Conservation (phyloP, 2,113 vertebrate species). For the Peromyscus polionotus region DNA sequence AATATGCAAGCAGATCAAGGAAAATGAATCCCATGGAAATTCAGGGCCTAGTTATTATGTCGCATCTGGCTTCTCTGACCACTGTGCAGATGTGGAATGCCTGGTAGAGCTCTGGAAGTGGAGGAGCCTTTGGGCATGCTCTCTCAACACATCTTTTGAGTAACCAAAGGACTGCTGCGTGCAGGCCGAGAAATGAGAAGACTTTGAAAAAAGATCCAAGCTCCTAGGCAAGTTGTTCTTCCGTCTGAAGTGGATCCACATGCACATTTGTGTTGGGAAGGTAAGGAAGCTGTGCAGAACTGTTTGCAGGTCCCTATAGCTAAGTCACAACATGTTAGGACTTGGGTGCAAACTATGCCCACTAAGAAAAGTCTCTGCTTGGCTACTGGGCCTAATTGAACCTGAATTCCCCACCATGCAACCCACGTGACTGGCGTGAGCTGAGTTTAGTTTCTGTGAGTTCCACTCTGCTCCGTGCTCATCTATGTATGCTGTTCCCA, state of each 20-base stretch:
- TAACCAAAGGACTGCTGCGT: not conserved
- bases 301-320: not conserved
- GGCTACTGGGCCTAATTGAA: not conserved
- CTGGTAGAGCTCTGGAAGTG: not conserved
- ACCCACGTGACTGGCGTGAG: not conserved
- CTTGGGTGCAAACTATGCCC: not conserved
- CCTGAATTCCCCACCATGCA: not conserved
- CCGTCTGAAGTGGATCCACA: not conserved
- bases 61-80: slow-evolving; percentile 2
- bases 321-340: not conserved
- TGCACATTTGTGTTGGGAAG: not conserved
- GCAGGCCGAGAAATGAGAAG: not conserved
- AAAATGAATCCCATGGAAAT: not conserved
- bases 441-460: not conserved
- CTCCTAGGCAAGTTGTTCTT: not conserved
- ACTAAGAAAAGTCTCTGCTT: not conserved
- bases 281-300: not conserved
- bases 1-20: not conserved
- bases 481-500: not conserved
- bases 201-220: not conserved
- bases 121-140: not conserved
- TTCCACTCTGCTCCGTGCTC: not conserved
- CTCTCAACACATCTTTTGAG: not conserved
- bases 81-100: not conserved
- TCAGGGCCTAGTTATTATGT: not conserved